Base-by-base conservation (phyloP, 2,113 vertebrate genomes). In the Polyodon spathula region DNA sequence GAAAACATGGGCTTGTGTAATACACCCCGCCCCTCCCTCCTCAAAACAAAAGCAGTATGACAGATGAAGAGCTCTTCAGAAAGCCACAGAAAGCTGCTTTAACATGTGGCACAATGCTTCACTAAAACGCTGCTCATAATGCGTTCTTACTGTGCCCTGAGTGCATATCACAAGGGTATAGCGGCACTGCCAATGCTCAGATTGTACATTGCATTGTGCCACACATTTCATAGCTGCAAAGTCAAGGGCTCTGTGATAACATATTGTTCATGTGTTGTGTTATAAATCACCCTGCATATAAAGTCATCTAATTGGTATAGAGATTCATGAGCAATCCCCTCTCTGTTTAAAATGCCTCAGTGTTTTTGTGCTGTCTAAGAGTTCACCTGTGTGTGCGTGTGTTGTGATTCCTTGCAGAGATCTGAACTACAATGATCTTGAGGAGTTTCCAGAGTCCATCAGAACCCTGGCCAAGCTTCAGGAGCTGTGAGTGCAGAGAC, bases 371-470 rank as follows among this genome's bases (percentile, higher is more conserved):
- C 27, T 27, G 1, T 27, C 27, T 27, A 3, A 27, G 27, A 27
- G 27, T 27, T 10, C 44, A 46, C 3, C 44, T 46, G 44, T 44
- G 12, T 27, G 27, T 27, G 27, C 3, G 27, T 54, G 16, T 72
- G 48, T 69, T 64, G 65, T 65, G 68, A 68, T 70, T 17, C 63
- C 41, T 77, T 78, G 56, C 78, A 97, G 93, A 67, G 94, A 97
- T 79, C 82, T 97, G 73, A 97, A 94, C 81, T 93, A 94, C 86
- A 97, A 97, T 8, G 82, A 91, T 72, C 81, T 97, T 67, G 83
- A 81, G 76, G 92, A 97, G 81, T 97, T 97, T 71, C 94, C 94
- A 0, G 68, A 86, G 71, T 93, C 93, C 61, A 90, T 97, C 77
- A 88, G 86, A 75, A 95, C 89, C 0, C 84, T 97, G 67, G 86